phyloP scores from a whole-genome alignment of 2,113 vertebrate species.

The Hassar affinis region DNA sequence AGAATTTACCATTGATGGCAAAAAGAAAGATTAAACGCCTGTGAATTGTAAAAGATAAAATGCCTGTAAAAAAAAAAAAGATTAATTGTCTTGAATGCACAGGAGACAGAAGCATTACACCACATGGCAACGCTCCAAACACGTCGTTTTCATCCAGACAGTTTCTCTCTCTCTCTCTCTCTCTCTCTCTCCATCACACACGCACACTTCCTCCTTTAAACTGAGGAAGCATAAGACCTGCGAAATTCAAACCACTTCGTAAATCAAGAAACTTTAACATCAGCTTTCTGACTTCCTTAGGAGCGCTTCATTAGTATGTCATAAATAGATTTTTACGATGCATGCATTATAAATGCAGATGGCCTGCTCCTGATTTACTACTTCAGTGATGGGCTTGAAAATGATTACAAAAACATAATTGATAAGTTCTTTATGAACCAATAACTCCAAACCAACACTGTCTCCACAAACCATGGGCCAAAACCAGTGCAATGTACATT shows the following conservation, averaged over 20 bases:
- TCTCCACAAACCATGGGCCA: background rate
- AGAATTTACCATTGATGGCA: background rate
- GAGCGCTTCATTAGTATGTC: conserved; percentile 5
- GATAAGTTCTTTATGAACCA: background rate
- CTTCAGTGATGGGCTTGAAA: background rate
- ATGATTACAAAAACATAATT: background rate
- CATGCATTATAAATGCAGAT: background rate
- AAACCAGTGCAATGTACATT: conserved; percentile 13
- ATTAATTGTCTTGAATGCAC: background rate
- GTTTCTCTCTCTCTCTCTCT: background rate
- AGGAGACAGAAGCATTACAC: background rate
- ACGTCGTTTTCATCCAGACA: background rate
- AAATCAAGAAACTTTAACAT: conserved; percentile 23
- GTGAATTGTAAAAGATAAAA: background rate
- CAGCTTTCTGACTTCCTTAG: conserved; percentile 4
- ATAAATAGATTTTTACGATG: conserved; percentile 3
- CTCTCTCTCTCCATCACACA: background rate
- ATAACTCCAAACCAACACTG: conserved; percentile 1
- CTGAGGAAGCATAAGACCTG: background rate
- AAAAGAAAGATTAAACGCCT: background rate
- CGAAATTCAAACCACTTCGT: conserved; percentile 20
- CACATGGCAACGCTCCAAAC: background rate
- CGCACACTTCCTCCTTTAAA: background rate
- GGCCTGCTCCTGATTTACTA: background rate
- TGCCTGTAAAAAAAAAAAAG: background rate